Evolutionary conservation across 2,113 vertebrate species (phyloP).

Genomic region (Rhagologus leucostigma): DNA sequence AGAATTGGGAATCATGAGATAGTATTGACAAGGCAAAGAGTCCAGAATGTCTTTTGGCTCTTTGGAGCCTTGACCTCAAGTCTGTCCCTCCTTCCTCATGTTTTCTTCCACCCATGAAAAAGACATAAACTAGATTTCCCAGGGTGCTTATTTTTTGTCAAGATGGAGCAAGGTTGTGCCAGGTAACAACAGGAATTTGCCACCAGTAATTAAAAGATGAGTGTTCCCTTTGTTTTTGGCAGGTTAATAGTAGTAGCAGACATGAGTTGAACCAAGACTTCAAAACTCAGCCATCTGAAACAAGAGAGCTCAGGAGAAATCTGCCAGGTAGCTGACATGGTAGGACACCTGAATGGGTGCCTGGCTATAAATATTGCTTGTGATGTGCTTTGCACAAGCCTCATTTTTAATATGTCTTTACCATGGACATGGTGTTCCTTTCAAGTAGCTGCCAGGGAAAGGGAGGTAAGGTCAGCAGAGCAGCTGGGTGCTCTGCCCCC

Average conservation of each 20-base stretch:
- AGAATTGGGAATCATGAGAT: not conserved
- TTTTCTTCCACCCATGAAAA: not conserved
- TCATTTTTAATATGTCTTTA: not conserved
- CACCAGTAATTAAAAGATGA: not conserved
- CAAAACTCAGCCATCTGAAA: conserved; percentile 4
- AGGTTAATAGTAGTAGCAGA: not conserved
- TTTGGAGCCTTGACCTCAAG: not conserved
- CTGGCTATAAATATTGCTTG: not conserved
- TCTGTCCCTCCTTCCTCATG: not conserved
- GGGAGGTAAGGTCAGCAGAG: not conserved
- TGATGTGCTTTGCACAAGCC: not conserved
- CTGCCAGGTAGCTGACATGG: not conserved
- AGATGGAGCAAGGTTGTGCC: not conserved
- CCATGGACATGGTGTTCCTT: not conserved
- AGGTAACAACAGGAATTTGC: not conserved
- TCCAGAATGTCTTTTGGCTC: not conserved
- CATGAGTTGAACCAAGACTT: not conserved
- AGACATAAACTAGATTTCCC: not conserved
- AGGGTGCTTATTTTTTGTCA: not conserved
- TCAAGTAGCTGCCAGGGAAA: not conserved
- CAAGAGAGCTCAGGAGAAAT: not conserved
- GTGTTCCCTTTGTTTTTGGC: not conserved
- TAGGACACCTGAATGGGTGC: not conserved
- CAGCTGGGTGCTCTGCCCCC: not conserved
- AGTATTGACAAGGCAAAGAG: not conserved